These are phyloP conservation scores for Epizoanthus stellaris DNA, from an alignment of 92 coral and sea anemone species.

Conservation along the genomic window DNA sequence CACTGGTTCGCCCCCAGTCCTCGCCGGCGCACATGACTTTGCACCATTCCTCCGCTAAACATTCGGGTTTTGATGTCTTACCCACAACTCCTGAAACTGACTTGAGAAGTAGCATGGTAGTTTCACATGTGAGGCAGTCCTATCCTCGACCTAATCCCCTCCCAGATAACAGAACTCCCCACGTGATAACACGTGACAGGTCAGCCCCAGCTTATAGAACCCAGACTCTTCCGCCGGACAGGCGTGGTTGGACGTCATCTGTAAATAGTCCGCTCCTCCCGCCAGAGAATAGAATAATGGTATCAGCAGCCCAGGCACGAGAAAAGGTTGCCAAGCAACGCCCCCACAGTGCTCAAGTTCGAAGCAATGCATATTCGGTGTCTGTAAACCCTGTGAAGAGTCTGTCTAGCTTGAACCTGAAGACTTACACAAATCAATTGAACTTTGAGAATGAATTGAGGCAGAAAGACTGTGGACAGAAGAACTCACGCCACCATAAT, in stretches of 20 bases:
- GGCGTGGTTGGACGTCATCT: conserved; percentile 94
- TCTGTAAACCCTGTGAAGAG: conserved; percentile 80
- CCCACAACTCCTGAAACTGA: conserved; percentile 59
- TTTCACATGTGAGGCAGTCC: conserved; percentile 67
- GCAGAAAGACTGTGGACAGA: conserved; percentile 34
- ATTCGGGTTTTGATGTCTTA: conserved; percentile 29
- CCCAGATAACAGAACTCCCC: conserved; percentile 71
- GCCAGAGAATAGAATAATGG: conserved; percentile 88
- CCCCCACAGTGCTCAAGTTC: conserved; percentile 88
- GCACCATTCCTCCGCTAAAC: conserved; percentile 4
- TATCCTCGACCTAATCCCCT: conserved; percentile 71
- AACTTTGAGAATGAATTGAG: conserved; percentile 65
- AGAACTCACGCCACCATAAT: conserved; percentile 26
- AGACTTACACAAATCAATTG: conserved; percentile 83
- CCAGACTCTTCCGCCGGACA: conserved; percentile 77
- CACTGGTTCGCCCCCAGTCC: conserved; percentile 84
- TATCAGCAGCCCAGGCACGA: conserved; percentile 79
- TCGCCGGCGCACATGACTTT: conserved; percentile 80
- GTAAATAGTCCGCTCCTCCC: conserved; percentile 63
- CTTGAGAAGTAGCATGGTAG: conserved; percentile 58
- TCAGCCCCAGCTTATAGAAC: conserved; percentile 87
- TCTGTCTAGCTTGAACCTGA: conserved; percentile 81
- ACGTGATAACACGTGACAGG: conserved; percentile 76
- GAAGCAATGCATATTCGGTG: conserved; percentile 55
- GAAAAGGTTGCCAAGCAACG: conserved; percentile 75